Conservation (phyloP, 1,140 invertebrate species). For the Temnothorax curvispinosus region DNA sequence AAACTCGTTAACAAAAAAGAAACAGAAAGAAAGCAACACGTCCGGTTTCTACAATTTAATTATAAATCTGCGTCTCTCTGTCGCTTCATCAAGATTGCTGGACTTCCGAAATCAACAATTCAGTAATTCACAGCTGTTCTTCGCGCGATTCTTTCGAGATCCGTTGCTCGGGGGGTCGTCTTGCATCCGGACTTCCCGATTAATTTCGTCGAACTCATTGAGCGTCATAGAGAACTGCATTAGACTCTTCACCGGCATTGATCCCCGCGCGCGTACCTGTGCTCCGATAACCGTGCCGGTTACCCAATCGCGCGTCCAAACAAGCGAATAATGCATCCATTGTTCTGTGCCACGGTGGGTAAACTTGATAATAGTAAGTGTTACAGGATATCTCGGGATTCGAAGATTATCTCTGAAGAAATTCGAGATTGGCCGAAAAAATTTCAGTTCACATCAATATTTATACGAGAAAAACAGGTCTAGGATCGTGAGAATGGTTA, state of each 20-base stretch:
- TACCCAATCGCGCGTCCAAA: not conserved
- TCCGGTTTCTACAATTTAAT: not conserved
- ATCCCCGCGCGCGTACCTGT: conserved; percentile 31
- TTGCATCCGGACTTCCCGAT: conserved; percentile 15
- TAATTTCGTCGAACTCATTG: conserved; percentile 62
- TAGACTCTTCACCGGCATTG: conserved; percentile 31
- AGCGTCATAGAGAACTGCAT: conserved; percentile 62
- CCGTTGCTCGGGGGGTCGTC: not conserved
- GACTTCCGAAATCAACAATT: not conserved
- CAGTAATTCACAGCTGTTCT: too few species aligned
- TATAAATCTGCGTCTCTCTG: not conserved
- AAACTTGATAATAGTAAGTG: not conserved
- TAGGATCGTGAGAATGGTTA: not conserved
- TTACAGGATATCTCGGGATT: not conserved
- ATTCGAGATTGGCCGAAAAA: not conserved
- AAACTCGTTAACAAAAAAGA: not conserved
- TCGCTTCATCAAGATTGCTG: not conserved
- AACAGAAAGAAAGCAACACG: not conserved
- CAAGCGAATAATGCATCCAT: not conserved
- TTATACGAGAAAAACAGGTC: not conserved
- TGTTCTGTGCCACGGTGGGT: not conserved
- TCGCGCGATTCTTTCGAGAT: not conserved
- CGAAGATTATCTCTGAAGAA: not conserved
- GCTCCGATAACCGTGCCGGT: not conserved
- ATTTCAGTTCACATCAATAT: not conserved